Evolutionary conservation across 2,113 vertebrate species (phyloP).

Genomic region (Phainopepla nitens): DNA sequence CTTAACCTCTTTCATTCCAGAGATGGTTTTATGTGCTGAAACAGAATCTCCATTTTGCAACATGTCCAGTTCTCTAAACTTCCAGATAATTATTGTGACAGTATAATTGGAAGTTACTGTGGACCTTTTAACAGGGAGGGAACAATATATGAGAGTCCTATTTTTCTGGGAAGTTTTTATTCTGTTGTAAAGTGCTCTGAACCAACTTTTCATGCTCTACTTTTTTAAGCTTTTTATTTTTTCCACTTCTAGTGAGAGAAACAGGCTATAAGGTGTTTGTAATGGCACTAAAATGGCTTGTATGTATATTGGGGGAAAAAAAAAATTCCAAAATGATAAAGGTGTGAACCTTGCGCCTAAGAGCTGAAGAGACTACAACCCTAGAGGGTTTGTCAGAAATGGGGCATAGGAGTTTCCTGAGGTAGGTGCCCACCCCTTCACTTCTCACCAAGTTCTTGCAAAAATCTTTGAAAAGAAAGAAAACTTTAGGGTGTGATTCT

Average conservation of each 20-base stretch:
- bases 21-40: background rate
- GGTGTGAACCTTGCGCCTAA: background rate
- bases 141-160: background rate
- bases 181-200: background rate
- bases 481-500: background rate
- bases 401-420: background rate
- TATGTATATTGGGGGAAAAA: background rate
- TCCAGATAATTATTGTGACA: background rate
- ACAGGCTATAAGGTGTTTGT: background rate
- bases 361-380: too few species aligned
- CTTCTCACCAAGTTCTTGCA: background rate
- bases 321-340: background rate
- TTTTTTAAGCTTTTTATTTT: background rate
- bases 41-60: background rate
- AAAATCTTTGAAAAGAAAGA: background rate
- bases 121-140: background rate
- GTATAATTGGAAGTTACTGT: background rate
- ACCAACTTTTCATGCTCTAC: background rate
- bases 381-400: background rate
- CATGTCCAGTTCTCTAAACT: fast-evolving
- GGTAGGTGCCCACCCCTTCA: background rate
- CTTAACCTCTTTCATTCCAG: background rate
- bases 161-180: background rate
- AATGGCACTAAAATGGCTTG: background rate
- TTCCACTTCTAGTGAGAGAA: background rate